phyloP scores from a whole-genome alignment of 2,113 vertebrate species.

The Himantopus leucocephalus region DNA sequence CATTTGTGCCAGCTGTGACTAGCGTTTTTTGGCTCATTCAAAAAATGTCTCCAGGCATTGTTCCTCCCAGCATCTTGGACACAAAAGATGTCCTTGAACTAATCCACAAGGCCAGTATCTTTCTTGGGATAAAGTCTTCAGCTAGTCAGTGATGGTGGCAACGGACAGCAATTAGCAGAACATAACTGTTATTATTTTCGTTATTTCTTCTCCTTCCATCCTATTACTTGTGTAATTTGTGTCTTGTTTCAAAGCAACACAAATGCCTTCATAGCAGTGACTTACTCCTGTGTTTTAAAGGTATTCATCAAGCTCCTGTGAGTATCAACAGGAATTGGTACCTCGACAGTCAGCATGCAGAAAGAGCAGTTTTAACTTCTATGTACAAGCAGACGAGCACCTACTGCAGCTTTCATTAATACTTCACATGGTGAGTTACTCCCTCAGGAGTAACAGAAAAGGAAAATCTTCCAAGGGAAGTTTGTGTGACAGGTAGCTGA shows the following conservation, averaged over 20 bases:
- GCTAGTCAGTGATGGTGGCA: not conserved
- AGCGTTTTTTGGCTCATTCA: conserved; percentile 9
- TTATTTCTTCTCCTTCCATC: not conserved
- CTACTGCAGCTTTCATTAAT: not conserved
- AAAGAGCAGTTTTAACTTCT: not conserved
- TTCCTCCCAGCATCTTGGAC: not conserved
- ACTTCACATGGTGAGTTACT: not conserved
- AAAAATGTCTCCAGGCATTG: not conserved
- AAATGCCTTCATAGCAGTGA: not conserved
- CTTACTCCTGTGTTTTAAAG: not conserved
- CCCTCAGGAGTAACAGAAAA: not conserved
- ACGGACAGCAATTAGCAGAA: not conserved
- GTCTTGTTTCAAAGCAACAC: not conserved
- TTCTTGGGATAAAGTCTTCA: not conserved
- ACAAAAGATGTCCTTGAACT: not conserved
- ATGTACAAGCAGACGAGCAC: not conserved
- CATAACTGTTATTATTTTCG: not conserved
- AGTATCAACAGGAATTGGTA: not conserved
- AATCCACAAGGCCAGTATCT: not conserved
- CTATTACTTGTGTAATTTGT: not conserved
- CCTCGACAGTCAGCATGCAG: not conserved
- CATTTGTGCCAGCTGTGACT: conserved; percentile 38
- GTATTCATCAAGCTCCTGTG: not conserved
- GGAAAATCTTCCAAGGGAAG: not conserved
- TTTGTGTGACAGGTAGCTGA: not conserved